Percentiles rank a stretch among this genome's conserved stretches.
Conservation (phyloP, 1,140 invertebrate species). For the Drosophila bocki region DNA sequence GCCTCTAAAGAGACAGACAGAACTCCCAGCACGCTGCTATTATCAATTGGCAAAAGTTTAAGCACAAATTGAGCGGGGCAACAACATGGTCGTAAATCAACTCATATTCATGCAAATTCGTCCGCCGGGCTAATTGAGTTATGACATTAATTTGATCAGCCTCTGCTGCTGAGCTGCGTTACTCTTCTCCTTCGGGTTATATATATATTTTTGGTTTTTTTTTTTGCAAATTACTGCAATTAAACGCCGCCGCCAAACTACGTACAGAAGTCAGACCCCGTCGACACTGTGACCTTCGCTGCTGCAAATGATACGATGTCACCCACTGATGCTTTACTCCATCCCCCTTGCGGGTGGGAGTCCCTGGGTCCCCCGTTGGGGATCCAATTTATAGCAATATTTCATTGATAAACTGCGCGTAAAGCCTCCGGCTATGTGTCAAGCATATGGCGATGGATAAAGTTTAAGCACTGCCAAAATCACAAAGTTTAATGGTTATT, state of each 20-base stretch:
- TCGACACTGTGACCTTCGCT: constrained; percentile 69
- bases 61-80: constrained; percentile 55
- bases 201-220: constrained; percentile 7
- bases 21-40: constrained; percentile 29
- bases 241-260: constrained; percentile 57
- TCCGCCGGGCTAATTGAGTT: constrained; percentile 75
- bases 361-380: constrained; percentile 23
- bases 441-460: constrained; percentile 39
- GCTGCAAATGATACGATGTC: constrained; percentile 56
- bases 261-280: constrained; percentile 25
- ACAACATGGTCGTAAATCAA: constrained; percentile 53
- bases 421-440: constrained; percentile 33
- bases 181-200: constrained; percentile 14
- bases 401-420: constrained; percentile 73
- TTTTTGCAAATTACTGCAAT: constrained; percentile 74
- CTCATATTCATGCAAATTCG: constrained; percentile 53
- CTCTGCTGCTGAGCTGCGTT: constrained; percentile 13
- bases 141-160: constrained; percentile 81
- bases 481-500: background rate
- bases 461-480: constrained; percentile 14
- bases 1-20: constrained; percentile 8
- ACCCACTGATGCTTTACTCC: constrained; percentile 14
- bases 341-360: constrained; percentile 13
- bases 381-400: constrained; percentile 72
- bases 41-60: constrained; percentile 63